Conservation (phyloP, 1,140 invertebrate genomes). For the Bombus balteatus region DNA sequence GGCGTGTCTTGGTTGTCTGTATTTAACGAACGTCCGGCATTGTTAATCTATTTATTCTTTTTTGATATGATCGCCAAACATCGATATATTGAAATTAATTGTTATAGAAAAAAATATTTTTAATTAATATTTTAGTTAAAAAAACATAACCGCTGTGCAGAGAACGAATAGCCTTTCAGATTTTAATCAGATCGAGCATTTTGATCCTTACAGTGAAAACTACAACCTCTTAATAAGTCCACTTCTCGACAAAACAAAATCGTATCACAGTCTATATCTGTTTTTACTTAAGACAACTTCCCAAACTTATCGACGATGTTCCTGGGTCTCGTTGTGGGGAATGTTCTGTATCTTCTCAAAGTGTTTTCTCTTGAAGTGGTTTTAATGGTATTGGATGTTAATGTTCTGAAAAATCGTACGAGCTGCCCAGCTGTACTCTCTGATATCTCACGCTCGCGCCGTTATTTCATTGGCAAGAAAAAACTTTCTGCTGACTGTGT, state of each 20-base stretch:
- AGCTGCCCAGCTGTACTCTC: background rate
- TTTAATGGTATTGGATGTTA: slow-evolving; percentile 6
- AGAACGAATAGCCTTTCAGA: background rate
- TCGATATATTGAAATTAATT: background rate
- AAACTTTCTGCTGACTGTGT: background rate
- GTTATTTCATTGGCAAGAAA: background rate
- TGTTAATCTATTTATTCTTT: background rate
- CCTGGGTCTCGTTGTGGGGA: background rate
- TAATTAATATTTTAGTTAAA: background rate
- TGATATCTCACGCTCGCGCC: background rate
- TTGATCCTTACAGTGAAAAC: background rate
- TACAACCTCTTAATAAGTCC: background rate
- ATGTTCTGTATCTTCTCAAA: background rate
- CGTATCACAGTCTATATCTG: background rate
- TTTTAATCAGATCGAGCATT: background rate
- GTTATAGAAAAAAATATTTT: too few relatives aligned
- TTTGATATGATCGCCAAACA: background rate
- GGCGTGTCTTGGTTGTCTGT: too few relatives aligned
- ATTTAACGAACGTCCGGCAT: background rate
- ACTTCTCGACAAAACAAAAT: background rate
- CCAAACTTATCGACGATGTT: background rate
- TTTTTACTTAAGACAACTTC: background rate
- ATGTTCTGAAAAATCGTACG: slow-evolving; percentile 6
- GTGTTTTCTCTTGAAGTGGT: background rate
- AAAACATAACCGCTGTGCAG: background rate